Percentiles rank a stretch among this genome's conserved stretches.
These are phyloP conservation scores for Caranx ignobilis DNA, from an alignment of 2,113 vertebrate species.

Conservation along the genomic window DNA sequence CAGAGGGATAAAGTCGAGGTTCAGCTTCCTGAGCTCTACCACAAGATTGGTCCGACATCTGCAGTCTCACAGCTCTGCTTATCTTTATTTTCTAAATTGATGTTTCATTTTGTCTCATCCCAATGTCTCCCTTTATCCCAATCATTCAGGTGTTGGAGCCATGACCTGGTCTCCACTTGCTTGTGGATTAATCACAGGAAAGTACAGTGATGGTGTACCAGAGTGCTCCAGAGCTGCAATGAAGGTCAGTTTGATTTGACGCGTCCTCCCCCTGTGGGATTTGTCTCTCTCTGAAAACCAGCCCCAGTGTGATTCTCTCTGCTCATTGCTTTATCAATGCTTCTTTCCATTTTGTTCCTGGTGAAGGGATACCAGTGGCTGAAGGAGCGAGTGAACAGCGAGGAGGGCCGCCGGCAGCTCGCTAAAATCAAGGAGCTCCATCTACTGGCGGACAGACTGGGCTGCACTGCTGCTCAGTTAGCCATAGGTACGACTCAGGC, in stretches of 20 bases:
- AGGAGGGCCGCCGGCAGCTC: constrained; percentile 96
- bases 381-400: constrained; percentile 95
- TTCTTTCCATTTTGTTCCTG: constrained; percentile 49
- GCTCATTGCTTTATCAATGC: constrained; percentile 4
- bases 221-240: constrained; percentile 89
- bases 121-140: background rate
- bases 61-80: background rate
- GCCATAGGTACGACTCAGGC: constrained; percentile 88
- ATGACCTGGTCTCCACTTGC: constrained; percentile 94
- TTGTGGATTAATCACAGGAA: constrained; percentile 92
- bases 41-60: constrained; percentile 89
- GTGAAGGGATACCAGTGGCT: constrained; percentile 97
- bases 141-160: constrained; percentile 89
- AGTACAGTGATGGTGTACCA: constrained; percentile 89
- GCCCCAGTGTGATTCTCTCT: constrained; percentile 24
- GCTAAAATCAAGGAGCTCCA: constrained; percentile 98
- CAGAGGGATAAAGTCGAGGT: constrained; percentile 92
- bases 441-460: constrained; percentile 93
- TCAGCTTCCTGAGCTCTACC: constrained; percentile 93
- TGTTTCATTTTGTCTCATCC: constrained; percentile 16
- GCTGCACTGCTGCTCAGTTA: constrained; percentile 95
- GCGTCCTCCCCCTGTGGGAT: constrained; percentile 5
- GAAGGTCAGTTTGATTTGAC: constrained; percentile 85
- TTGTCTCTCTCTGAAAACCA: constrained; percentile 9
- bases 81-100: background rate